Base-by-base conservation (phyloP, 2,888 invertebrate genomes). In the Mesopsocus fuscifrons region DNA sequence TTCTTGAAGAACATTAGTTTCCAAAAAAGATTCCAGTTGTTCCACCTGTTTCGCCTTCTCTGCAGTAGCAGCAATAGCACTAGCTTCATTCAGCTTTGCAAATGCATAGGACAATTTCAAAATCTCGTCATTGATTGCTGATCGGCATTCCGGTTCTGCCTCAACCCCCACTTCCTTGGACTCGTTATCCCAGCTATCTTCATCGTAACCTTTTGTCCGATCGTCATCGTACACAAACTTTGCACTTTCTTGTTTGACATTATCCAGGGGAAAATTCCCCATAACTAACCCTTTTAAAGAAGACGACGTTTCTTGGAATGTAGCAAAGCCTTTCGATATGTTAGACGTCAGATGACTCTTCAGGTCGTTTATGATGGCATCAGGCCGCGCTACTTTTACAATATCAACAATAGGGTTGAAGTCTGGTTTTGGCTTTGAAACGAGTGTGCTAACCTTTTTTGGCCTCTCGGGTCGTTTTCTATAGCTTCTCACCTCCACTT, bases 391-490 rank as follows among this genome's bases (percentile, higher is more conserved):
- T 8, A 34, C 26, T 26, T 26, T 26, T 6, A 6, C 26, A 9
- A 26, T n/a, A n/a, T n/a, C n/a, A n/a, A n/a, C n/a, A n/a, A n/a
- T n/a, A n/a, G n/a, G n/a, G n/a, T n/a, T n/a, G n/a, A n/a, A n/a
- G n/a, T n/a, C n/a, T n/a, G n/a, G n/a, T n/a, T n/a, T n/a, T n/a
- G n/a, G n/a, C n/a, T n/a, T n/a, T n/a, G n/a, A n/a, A n/a, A n/a
- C n/a, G n/a, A n/a, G n/a, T n/a, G n/a, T n/a, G 26, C 26, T 11
- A 9, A 11, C 8, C 11, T 11, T 26, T 26, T 26, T 26, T 26
- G 42, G 30, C 9, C 41, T 17, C 30, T 26, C 23, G 23, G 22
- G 18, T 15, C 34, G 16, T 30, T 44, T 64, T 41, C 65, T 63
- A 2, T 64, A 64, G 8, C 62, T 64, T 42, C 59, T 51, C n/a